Base-by-base conservation (phyloP, 2,888 invertebrate species). In the Entomobrya proxima region DNA sequence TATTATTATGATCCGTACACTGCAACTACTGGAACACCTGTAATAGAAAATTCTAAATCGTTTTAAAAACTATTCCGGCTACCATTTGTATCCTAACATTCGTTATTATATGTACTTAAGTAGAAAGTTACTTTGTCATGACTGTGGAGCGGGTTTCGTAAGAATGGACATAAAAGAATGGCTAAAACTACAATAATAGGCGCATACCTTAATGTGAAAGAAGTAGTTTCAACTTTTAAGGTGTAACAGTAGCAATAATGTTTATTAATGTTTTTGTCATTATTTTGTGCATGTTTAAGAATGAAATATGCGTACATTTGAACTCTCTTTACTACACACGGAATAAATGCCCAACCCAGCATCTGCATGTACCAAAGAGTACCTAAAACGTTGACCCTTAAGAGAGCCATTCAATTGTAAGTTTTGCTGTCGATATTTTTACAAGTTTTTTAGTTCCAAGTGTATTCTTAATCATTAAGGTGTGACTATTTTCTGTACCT, bases 41-140 rank as follows among this genome's bases (percentile, higher is more conserved):
- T 58, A 76, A 77, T 77, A 69, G 21, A 84, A 77, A 84, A 77
- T 84, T 84, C 52, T 67, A 58, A 77, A 84, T 84, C 77, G 67
- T 61, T 84, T 83, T 77, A 84, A 77, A 83, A 52, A 15, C 77
- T 55, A 84, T 84, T 84, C 47, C 40, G 77, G 69, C 84, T 69
- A 37, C 84, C 77, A 84, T 84, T 84, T 77, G 72, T 69, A 52
- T 76, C 77, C 52, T 55, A 52, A 52, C 55, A 55, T 32, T 18
- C 55, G 37, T 76, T 76, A 37, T n/a, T 21, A 21, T 55, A 11
- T 35, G 9, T 40, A 6, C 11, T 18, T 6, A 75, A 47, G 52
- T 50, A 52, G 35, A 13, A 55, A 50, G 50, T 50, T 30, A 50
- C 74, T 47, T 72, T 24, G 47, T 27, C n/a, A 47, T 47, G 67